A percentile compares a stretch with the other conserved stretches of the same genome.
Conservation (phyloP, 2,888 invertebrate genomes). For the Stenoptilia bipunctidactyla region DNA sequence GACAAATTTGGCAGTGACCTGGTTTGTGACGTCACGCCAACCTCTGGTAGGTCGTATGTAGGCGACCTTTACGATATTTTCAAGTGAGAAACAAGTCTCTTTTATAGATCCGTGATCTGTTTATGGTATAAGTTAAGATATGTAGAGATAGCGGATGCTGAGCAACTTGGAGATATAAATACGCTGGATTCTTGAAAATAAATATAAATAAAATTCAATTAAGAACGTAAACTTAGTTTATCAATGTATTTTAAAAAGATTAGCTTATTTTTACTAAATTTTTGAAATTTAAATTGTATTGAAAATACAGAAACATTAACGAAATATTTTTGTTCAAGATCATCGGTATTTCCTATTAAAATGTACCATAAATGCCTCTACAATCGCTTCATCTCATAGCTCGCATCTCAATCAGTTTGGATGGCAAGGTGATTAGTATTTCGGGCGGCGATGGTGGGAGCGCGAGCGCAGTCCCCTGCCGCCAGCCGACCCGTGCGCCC, state of each 20-base stretch:
- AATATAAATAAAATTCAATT: no score
- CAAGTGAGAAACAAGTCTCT: not conserved
- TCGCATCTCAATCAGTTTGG: conserved; percentile 38
- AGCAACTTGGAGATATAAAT: no score
- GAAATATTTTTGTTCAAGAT: no score
- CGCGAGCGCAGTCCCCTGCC: conserved; percentile 59
- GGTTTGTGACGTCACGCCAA: conserved; percentile 14
- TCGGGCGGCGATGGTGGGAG: conserved; percentile 54
- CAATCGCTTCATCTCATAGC: conserved; percentile 31
- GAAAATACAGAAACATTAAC: no score
- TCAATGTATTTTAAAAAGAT: no score
- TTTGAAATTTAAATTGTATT: no score
- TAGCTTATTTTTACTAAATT: no score
- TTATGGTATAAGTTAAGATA: conserved; percentile 24
- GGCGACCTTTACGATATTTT: conserved; percentile 29
- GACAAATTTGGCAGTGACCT: conserved; percentile 18
- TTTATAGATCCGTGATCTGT: conserved; percentile 45
- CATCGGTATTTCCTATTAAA: no score
- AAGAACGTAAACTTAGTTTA: no score
- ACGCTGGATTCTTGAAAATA: no score
- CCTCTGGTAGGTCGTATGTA: conserved; percentile 30
- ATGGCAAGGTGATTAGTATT: conserved; percentile 66
- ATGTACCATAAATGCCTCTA: no score
- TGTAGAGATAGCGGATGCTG: conserved; percentile 1
- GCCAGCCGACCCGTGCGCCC: conserved; percentile 50